A percentile compares a stretch with the other conserved stretches of the same genome.
Evolutionary conservation across 2,888 invertebrate species (phyloP).

Genomic region (Agrotis exclamationis): DNA sequence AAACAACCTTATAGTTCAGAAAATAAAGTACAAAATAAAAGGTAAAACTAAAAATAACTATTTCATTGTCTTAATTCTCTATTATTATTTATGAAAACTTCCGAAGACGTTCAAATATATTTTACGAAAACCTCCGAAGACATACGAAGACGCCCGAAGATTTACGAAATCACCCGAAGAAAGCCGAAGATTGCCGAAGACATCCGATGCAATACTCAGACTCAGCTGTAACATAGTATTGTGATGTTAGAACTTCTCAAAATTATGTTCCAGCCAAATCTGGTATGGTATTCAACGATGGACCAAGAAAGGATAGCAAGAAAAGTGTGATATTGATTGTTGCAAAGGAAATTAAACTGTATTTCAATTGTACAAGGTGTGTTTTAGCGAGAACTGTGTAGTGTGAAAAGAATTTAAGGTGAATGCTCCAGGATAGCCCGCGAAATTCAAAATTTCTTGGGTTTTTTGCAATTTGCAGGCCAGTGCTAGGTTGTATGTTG

Average conservation of each 20-base stretch:
- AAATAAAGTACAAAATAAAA: not conserved
- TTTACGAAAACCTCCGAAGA: not conserved
- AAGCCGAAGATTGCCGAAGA: not conserved
- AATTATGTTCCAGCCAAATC: constrained; percentile 51
- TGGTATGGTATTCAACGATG: constrained; percentile 22
- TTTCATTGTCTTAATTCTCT: no score
- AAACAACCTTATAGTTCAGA: not conserved
- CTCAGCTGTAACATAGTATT: constrained; percentile 42
- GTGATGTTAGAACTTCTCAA: constrained; percentile 29
- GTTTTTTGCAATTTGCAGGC: no score
- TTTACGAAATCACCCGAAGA: not conserved
- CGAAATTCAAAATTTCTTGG: no score
- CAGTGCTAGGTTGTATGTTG: no score
- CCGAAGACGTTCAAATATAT: no score
- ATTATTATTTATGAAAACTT: no score
- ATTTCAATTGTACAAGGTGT: not conserved
- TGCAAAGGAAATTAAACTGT: not conserved
- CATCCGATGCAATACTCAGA: constrained; percentile 11
- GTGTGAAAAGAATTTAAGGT: not conserved
- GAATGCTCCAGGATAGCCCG: no score
- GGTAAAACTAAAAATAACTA: no score
- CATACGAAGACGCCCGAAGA: not conserved
- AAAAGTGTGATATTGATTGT: not conserved
- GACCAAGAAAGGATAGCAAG: not conserved
- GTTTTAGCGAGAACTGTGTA: not conserved